A percentile compares a stretch with the other conserved stretches of the same genome.
phyloP scores from a whole-genome alignment of 2,797 vertebrate genomes.

The Leptodactylus fallax region DNA sequence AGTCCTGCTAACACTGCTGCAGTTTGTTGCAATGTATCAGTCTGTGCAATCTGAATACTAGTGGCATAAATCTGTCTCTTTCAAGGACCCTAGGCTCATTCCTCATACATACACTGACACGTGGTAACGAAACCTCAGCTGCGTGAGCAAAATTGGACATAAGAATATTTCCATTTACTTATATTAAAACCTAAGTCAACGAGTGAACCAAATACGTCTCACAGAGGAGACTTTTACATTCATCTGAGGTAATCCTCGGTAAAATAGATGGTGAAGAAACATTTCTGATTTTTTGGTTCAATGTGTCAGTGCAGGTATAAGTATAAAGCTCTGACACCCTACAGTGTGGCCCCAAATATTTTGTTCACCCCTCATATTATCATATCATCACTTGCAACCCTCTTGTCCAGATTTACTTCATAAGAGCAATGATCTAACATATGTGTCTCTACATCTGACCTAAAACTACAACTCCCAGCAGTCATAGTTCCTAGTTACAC shows the following conservation, averaged over 20 bases:
- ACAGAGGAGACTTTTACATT: background rate
- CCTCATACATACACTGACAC: background rate
- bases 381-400: background rate
- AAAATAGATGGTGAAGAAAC: too few species aligned
- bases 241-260: background rate
- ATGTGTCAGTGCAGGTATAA: background rate
- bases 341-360: too few species aligned
- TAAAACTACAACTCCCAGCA: slow-evolving; percentile 2
- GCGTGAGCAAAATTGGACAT: background rate
- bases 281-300: background rate
- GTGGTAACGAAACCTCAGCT: background rate
- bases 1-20: background rate
- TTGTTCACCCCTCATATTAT: too few species aligned
- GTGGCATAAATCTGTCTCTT: too few species aligned
- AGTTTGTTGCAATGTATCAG: background rate
- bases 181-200: too few species aligned
- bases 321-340: too few species aligned
- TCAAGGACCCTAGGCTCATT: background rate
- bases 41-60: too few species aligned
- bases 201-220: background rate
- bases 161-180: background rate
- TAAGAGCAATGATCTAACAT: background rate
- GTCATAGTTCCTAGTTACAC: background rate
- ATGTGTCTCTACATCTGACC: too few species aligned
- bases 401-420: background rate